Conservation (phyloP, 2,113 vertebrate species). For the Neogale vison region DNA sequence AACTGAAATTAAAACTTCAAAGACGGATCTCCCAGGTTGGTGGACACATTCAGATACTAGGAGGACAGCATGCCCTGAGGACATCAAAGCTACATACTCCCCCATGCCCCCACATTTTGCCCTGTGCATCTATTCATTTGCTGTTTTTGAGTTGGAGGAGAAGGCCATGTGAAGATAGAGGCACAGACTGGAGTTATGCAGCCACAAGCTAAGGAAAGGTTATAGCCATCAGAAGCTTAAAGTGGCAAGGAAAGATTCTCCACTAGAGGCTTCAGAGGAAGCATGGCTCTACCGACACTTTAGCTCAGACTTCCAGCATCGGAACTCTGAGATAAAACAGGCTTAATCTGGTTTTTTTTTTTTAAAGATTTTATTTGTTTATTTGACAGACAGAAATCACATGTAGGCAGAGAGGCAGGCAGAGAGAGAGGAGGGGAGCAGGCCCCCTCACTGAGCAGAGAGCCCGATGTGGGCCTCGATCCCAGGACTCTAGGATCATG, state of each 20-base stretch:
- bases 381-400: too few species aligned
- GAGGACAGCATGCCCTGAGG: not conserved
- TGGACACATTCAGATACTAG: not conserved
- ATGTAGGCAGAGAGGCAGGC: too few species aligned
- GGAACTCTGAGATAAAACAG: not conserved
- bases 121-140: not conserved
- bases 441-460: too few species aligned
- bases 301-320: not conserved
- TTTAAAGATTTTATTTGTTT: too few species aligned
- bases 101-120: not conserved
- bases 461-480: too few species aligned
- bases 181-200: not conserved
- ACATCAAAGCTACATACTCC: not conserved
- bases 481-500: too few species aligned
- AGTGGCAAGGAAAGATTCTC: not conserved
- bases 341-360: not conserved
- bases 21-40: not conserved
- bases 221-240: not conserved
- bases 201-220: not conserved
- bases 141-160: not conserved
- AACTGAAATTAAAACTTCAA: not conserved
- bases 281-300: not conserved
- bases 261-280: not conserved
- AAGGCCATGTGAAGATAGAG: not conserved
- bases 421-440: too few species aligned